Evolutionary conservation across 2,888 invertebrate genomes (phyloP).

Genomic region (Conops quadrifasciatus): DNA sequence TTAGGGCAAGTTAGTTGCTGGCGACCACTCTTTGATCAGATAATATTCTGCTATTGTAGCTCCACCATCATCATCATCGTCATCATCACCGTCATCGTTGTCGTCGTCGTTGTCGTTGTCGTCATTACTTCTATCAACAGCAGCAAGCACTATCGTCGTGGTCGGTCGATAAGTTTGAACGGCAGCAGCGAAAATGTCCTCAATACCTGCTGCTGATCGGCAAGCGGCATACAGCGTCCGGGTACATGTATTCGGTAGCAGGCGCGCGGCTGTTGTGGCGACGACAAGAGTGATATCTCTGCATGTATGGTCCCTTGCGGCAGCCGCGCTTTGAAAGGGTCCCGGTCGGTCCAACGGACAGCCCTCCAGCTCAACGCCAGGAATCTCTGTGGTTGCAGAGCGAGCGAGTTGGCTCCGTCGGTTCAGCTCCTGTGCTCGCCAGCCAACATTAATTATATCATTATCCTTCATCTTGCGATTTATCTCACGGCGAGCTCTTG

Average conservation of each 20-base stretch:
- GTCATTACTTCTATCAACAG: not conserved
- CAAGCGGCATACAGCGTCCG: too few species aligned
- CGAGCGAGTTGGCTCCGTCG: too few species aligned
- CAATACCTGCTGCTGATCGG: not conserved
- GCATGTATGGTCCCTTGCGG: slow-evolving; percentile 27
- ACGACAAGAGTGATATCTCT: slow-evolving; percentile 12
- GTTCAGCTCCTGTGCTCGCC: slow-evolving; percentile 35
- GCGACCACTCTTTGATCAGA: slow-evolving; percentile 50
- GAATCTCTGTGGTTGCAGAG: not conserved
- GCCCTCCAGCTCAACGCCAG: too few species aligned
- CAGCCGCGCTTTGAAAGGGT: slow-evolving; percentile 30
- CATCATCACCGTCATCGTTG: not conserved
- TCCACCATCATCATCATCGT: slow-evolving; percentile 18
- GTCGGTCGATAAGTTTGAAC: not conserved
- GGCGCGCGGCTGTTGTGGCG: not conserved
- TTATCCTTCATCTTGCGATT: slow-evolving; percentile 61
- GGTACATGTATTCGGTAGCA: too few species aligned
- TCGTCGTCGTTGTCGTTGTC: slow-evolving; percentile 6
- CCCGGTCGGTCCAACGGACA: not conserved
- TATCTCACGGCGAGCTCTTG: slow-evolving; percentile 45
- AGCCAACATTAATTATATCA: slow-evolving; percentile 60
- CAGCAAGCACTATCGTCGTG: too few species aligned
- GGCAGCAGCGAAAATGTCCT: slow-evolving; percentile 18
- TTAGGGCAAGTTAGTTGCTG: slow-evolving; percentile 23
- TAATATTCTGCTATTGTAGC: slow-evolving; percentile 43